A percentile compares a stretch with the other conserved stretches of the same genome.
phyloP scores from a whole-genome alignment of 2,888 invertebrate genomes.

The Trisateles emortualis region DNA sequence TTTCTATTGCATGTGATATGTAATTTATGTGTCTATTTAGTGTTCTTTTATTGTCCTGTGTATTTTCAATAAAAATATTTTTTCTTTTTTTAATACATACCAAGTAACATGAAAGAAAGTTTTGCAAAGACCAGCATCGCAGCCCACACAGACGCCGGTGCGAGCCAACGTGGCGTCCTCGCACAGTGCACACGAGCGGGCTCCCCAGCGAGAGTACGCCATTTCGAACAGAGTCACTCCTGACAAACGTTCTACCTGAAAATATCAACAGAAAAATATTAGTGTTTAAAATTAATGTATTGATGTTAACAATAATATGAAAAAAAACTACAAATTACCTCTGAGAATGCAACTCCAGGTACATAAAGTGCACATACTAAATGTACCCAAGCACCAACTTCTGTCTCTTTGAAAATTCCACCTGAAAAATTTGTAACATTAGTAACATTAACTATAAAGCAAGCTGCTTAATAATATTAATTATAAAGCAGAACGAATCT shows the following conservation, averaged over 20 bases:
- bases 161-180: constrained; percentile 94
- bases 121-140: constrained; percentile 99
- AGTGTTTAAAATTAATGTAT: no score
- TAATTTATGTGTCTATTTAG: not conserved
- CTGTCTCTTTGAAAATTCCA: constrained; percentile 98
- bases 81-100: constrained; percentile 86
- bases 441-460: no score
- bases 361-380: constrained; percentile 98
- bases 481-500: no score
- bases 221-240: constrained; percentile 98
- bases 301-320: no score
- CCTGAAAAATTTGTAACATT: constrained; percentile 79
- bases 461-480: no score
- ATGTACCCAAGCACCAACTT: constrained; percentile 99
- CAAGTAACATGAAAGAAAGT: constrained; percentile 99
- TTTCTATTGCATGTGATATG: no score
- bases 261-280: not conserved
- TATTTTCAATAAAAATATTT: no score
- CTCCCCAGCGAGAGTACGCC: constrained; percentile 99
- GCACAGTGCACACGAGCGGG: constrained; percentile 96
- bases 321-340: no score
- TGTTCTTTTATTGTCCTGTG: no score
- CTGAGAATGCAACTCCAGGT: constrained; percentile 98
- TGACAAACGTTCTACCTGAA: constrained; percentile 92
- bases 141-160: constrained; percentile 98